Conservation (phyloP, 2,888 invertebrate genomes). For the Linyphia triangularis region DNA sequence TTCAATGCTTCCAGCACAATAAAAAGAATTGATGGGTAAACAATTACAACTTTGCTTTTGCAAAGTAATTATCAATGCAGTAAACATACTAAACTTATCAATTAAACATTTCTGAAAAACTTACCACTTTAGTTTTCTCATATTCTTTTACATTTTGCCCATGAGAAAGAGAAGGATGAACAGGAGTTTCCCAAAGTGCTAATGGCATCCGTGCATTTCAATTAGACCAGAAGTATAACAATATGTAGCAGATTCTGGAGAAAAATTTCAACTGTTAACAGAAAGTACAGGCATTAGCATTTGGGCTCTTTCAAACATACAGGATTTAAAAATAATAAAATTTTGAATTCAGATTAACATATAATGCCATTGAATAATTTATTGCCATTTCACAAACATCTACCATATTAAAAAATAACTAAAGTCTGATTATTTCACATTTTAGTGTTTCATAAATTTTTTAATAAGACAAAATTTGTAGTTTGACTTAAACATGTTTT, state of each 20-base stretch:
- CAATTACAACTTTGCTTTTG: too few species aligned
- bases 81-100: not conserved
- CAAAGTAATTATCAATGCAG: not conserved
- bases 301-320: not conserved
- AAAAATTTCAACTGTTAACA: not conserved
- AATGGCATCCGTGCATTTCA: constrained; percentile 71
- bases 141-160: constrained; percentile 58
- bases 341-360: not conserved
- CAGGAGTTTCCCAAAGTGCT: constrained; percentile 70
- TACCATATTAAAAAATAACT: too few species aligned
- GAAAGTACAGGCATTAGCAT: too few species aligned
- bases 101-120: not conserved
- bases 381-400: not conserved
- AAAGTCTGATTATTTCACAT: too few species aligned
- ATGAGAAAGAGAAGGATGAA: constrained; percentile 53
- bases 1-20: too few species aligned
- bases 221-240: not conserved
- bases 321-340: not conserved
- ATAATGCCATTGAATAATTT: not conserved
- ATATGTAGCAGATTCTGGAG: not conserved
- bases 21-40: too few species aligned
- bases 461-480: too few species aligned
- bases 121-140: constrained; percentile 60
- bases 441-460: too few species aligned
- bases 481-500: too few species aligned